Conservation (phyloP, 2,797 vertebrate genomes). For the Sebastes aleutianus region DNA sequence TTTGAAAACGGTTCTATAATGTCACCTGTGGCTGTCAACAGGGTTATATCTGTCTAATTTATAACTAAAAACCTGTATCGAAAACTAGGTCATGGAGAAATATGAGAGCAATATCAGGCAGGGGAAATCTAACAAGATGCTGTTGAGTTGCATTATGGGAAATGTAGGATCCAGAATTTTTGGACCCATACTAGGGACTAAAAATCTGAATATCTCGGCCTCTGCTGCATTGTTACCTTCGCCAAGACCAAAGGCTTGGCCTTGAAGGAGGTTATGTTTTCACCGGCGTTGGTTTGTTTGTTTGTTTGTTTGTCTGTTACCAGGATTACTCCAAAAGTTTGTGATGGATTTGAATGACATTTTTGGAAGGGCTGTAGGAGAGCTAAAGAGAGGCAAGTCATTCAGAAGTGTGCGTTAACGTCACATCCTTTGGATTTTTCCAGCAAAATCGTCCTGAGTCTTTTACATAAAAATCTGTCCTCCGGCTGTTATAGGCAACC, state of each 20-base stretch:
- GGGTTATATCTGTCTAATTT: not conserved
- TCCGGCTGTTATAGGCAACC: no score
- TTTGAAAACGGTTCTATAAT: not conserved
- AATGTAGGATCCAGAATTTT: not conserved
- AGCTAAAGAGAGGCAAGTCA: not conserved
- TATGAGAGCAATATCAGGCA: not conserved
- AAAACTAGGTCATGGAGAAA: not conserved
- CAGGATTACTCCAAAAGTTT: no score
- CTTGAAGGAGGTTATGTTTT: no score
- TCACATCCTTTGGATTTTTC: no score
- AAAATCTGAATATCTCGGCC: not conserved
- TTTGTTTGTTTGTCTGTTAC: no score
- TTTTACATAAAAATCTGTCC: not conserved
- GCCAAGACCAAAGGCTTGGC: accelerated
- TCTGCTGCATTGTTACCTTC: not conserved
- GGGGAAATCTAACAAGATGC: no score
- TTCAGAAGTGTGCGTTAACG: accelerated
- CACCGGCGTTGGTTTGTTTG: no score
- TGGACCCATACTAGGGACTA: no score
- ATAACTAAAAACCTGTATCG: not conserved
- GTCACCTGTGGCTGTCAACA: not conserved
- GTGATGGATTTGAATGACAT: no score
- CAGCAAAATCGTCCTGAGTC: not conserved
- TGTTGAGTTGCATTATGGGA: not conserved
- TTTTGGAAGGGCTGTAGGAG: not conserved